Conservation (phyloP, 2,888 invertebrate genomes). For the Papilio demoleus region DNA sequence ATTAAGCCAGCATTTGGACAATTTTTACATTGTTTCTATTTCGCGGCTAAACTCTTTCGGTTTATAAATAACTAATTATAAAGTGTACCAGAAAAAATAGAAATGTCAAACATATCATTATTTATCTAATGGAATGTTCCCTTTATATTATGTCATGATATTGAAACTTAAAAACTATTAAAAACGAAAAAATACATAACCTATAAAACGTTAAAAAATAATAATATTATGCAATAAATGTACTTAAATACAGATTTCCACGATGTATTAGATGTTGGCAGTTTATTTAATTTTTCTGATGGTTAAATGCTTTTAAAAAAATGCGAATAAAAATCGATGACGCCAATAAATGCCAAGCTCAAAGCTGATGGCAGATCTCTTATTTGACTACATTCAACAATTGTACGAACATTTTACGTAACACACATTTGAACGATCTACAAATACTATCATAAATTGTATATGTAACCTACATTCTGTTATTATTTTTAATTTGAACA, state of each 20-base stretch:
- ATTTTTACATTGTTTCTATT: background rate
- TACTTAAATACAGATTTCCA: background rate
- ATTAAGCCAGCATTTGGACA: background rate
- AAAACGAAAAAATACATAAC: background rate
- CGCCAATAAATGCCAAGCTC: background rate
- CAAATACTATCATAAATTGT: background rate
- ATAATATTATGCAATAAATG: background rate
- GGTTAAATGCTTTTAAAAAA: background rate
- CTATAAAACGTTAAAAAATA: background rate
- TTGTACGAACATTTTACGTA: conserved; percentile 21
- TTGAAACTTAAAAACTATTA: background rate
- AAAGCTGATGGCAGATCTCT: background rate
- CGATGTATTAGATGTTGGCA: background rate
- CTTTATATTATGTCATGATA: conserved; percentile 19
- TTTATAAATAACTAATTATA: background rate
- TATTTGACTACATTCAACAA: conserved; percentile 20
- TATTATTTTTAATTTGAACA: conserved; percentile 22
- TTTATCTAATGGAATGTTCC: conserved; percentile 19
- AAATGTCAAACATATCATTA: background rate
- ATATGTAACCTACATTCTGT: background rate
- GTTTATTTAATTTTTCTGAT: background rate
- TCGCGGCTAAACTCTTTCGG: background rate
- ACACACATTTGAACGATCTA: conserved; percentile 18
- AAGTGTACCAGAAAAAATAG: background rate
- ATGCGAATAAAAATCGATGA: background rate